phyloP scores from a whole-genome alignment of 2,888 invertebrate genomes.

The Dryadula phaetusa region DNA sequence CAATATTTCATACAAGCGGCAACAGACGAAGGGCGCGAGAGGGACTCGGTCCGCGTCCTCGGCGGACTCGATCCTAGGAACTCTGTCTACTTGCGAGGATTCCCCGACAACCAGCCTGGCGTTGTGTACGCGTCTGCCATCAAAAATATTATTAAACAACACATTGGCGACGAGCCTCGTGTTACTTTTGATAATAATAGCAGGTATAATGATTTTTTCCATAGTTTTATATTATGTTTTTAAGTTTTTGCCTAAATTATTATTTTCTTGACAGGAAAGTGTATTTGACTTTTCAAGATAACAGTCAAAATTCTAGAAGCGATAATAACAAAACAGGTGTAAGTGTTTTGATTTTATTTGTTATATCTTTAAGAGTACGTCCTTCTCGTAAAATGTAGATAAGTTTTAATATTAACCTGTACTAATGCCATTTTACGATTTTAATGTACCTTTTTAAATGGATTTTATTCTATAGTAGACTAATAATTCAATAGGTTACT shows the following conservation, averaged over 20 bases:
- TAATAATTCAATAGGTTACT: no score
- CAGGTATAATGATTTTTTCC: conserved; percentile 58
- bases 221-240: conserved; percentile 37
- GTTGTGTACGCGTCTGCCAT: conserved; percentile 87
- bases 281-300: conserved; percentile 86
- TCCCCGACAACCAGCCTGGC: conserved; percentile 87
- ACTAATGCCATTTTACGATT: no score
- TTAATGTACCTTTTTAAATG: no score
- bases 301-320: conserved; percentile 50
- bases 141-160: conserved; percentile 82
- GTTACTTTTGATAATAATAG: conserved; percentile 81
- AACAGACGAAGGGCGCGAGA: conserved; percentile 84
- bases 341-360: conserved; percentile 50
- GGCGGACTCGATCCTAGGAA: conserved; percentile 90
- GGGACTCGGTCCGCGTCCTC: conserved; percentile 86
- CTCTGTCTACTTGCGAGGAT: conserved; percentile 85
- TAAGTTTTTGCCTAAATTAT: conserved; percentile 40
- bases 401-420: no score
- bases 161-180: conserved; percentile 78
- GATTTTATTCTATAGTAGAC: no score
- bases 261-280: conserved; percentile 82
- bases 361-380: background rate
- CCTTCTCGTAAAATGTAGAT: no score
- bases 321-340: conserved; percentile 64
- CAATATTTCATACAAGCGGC: conserved; percentile 90